Conservation (phyloP, 2,113 vertebrate genomes). For the Apodemus speciosus region DNA sequence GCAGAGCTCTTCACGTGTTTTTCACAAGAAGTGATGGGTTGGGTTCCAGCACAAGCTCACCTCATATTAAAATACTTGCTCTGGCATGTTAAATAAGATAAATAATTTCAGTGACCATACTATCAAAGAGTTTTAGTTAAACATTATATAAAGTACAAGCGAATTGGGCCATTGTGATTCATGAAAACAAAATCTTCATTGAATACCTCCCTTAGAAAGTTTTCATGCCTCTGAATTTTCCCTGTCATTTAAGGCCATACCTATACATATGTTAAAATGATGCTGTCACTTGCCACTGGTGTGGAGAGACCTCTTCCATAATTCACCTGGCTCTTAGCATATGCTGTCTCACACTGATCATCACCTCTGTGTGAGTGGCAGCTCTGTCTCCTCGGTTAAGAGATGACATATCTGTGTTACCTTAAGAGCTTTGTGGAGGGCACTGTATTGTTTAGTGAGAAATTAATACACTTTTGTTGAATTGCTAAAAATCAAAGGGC, state of each 20-base stretch:
- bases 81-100: conserved; percentile 10
- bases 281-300: not conserved
- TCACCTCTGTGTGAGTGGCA: not conserved
- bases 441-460: conserved; percentile 1
- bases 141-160: conserved; percentile 3
- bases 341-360: not conserved
- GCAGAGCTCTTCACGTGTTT: not conserved
- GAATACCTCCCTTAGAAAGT: not conserved
- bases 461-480: conserved; percentile 12
- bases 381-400: not conserved
- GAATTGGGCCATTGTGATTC: not conserved
- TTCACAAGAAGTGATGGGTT: not conserved
- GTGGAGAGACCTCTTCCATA: conserved; percentile 1
- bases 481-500: conserved; percentile 18
- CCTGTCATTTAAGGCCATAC: not conserved
- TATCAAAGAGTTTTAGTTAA: conserved; percentile 38
- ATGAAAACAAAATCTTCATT: not conserved
- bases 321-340: not conserved
- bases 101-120: conserved; percentile 5
- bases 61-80: conserved; percentile 17
- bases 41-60: not conserved
- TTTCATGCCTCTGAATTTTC: not conserved
- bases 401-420: not conserved
- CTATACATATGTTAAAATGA: not conserved
- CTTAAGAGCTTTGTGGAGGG: not conserved